A percentile compares a stretch with the other conserved stretches of the same genome.
phyloP scores from a whole-genome alignment of 2,113 vertebrate species.

The Zapornia atra region DNA sequence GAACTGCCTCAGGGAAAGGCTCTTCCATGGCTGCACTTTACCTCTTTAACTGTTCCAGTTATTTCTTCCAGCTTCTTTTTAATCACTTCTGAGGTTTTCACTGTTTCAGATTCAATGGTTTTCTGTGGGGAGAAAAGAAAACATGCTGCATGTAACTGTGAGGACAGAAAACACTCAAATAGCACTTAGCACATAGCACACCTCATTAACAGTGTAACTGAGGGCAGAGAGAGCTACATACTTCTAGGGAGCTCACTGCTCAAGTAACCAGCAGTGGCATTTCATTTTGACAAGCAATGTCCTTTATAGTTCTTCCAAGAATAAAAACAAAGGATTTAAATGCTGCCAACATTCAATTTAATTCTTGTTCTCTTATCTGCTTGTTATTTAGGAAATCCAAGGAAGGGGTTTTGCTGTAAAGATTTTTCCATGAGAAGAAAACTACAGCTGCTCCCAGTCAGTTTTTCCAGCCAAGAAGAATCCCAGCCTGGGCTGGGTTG shows the following conservation, averaged over 20 bases:
- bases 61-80: slow-evolving; percentile 88
- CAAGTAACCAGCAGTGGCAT: not conserved
- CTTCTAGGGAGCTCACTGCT: not conserved
- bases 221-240: not conserved
- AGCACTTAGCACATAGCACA: not conserved
- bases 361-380: not conserved
- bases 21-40: slow-evolving; percentile 14
- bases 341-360: not conserved
- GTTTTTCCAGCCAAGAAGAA: not conserved
- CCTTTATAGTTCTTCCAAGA: not conserved
- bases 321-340: not conserved
- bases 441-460: not conserved
- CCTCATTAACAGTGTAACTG: fast-evolving
- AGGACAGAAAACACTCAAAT: not conserved
- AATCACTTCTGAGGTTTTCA: slow-evolving; percentile 90
- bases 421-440: not conserved
- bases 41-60: slow-evolving; percentile 92
- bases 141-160: not conserved
- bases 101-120: slow-evolving; percentile 95
- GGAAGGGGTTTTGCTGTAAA: not conserved
- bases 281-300: not conserved
- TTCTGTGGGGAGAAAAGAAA: slow-evolving; percentile 72
- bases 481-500: too few species aligned
- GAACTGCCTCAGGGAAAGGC: not conserved
- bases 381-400: not conserved